phyloP scores from a whole-genome alignment of 2,888 invertebrate species.

The Amiota communis region DNA sequence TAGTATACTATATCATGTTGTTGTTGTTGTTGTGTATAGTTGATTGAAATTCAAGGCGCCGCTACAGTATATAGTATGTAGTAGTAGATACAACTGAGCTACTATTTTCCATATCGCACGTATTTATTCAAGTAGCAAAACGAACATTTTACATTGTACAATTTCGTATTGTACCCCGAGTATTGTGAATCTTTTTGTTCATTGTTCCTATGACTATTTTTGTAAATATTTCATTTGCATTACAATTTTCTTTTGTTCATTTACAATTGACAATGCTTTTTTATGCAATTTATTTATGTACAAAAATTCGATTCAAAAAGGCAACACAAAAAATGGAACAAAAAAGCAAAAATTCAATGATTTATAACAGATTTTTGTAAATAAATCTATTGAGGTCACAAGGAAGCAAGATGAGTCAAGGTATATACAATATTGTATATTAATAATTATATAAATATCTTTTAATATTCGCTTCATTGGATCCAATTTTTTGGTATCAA shows the following conservation, averaged over 20 bases:
- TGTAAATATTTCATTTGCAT: background rate
- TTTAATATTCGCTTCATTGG: too few species aligned
- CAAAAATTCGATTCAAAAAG: slow-evolving; percentile 35
- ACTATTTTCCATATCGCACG: slow-evolving; percentile 12
- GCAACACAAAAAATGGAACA: too few species aligned
- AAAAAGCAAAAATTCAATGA: too few species aligned
- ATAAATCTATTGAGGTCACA: too few species aligned
- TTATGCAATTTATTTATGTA: background rate
- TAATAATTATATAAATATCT: too few species aligned
- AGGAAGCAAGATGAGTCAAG: too few species aligned
- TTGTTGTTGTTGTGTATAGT: slow-evolving; percentile 47
- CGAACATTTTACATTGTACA: slow-evolving; percentile 35
- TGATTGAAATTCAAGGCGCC: slow-evolving; percentile 62
- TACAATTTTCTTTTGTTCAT: slow-evolving; percentile 24
- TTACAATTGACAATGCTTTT: slow-evolving; percentile 1
- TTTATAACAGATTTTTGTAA: too few species aligned
- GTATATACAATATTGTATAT: too few species aligned
- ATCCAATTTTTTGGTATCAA: too few species aligned
- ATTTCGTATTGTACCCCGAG: slow-evolving; percentile 33
- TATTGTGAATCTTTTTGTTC: too few species aligned
- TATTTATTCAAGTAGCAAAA: slow-evolving; percentile 14
- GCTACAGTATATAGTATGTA: slow-evolving; percentile 28
- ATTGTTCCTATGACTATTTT: too few species aligned
- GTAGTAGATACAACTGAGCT: too few species aligned
- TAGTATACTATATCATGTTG: slow-evolving; percentile 4